A percentile compares a stretch with the other conserved stretches of the same genome.
These are phyloP conservation scores for Zaprionus inermis DNA, from an alignment of 1,140 invertebrate genomes.

Conservation along the genomic window DNA sequence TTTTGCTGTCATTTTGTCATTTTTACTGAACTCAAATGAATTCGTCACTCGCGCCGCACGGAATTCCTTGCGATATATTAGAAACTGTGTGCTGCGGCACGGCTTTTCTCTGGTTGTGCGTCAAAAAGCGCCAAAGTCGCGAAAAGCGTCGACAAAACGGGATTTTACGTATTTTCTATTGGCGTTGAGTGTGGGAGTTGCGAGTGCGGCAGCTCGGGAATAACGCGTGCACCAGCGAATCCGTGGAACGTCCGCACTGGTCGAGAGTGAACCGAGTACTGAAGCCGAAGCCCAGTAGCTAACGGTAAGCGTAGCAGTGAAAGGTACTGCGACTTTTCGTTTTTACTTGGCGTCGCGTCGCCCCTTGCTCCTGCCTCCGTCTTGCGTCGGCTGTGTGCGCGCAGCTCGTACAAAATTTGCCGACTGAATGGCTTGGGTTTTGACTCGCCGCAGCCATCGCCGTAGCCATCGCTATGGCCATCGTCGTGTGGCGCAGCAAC, in stretches of 20 bases:
- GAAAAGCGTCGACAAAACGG: background rate
- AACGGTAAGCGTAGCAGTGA: constrained; percentile 55
- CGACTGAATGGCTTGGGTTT: constrained; percentile 68
- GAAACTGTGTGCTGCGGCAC: background rate
- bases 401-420: constrained; percentile 74
- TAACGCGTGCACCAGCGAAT: constrained; percentile 2
- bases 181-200: background rate
- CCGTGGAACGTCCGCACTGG: constrained; percentile 48
- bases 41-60: constrained; percentile 44
- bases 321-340: constrained; percentile 65
- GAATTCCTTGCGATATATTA: constrained; percentile 15
- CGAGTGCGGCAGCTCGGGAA: background rate
- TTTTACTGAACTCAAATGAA: constrained; percentile 77
- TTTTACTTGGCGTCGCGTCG: constrained; percentile 45
- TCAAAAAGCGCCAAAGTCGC: constrained; percentile 19
- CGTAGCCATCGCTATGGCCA: constrained; percentile 47
- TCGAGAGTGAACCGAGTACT: constrained; percentile 66
- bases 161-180: constrained; percentile 60
- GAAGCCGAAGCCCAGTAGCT: constrained; percentile 42
- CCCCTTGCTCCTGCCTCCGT: constrained; percentile 46
- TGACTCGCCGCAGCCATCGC: constrained; percentile 45
- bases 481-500: constrained; percentile 79
- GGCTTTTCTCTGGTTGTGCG: constrained; percentile 22
- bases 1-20: constrained; percentile 84
- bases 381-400: constrained; percentile 32